Evolutionary conservation across 2,113 vertebrate genomes (phyloP).

Genomic region (Paraplagusia blochii): DNA sequence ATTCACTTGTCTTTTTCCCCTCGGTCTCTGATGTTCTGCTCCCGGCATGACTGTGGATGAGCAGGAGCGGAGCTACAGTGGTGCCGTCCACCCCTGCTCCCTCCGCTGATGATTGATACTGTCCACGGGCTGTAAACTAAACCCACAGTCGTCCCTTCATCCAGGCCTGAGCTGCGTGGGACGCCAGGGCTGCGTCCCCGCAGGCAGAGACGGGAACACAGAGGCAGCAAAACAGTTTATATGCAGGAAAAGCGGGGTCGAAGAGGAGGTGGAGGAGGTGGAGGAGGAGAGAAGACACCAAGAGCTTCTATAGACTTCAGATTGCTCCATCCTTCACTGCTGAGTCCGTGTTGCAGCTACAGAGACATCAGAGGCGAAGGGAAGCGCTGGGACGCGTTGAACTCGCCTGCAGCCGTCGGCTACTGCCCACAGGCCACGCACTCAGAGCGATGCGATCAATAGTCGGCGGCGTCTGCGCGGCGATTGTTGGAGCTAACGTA

Average conservation of each 20-base stretch:
- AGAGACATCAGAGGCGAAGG: neutral
- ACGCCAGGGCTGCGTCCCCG: conserved; percentile 10
- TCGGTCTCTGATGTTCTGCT: conserved; percentile 31
- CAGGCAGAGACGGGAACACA: conserved; percentile 3
- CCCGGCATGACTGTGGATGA: conserved; percentile 41
- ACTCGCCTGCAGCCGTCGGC: neutral
- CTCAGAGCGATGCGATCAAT: conserved; percentile 16
- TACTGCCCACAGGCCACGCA: neutral
- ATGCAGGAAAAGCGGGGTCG: neutral
- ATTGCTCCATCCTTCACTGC: conserved; percentile 28
- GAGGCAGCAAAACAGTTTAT: conserved; percentile 9
- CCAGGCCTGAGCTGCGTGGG: conserved; percentile 22
- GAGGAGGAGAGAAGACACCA: neutral
- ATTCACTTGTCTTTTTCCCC: conserved; percentile 16
- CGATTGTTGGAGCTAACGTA: conserved; percentile 11
- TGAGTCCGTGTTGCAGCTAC: conserved; percentile 13
- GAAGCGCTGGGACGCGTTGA: neutral
- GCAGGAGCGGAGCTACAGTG: conserved; percentile 15
- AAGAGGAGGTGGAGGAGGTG: neutral
- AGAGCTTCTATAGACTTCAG: conserved; percentile 7
- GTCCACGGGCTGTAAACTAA: conserved; percentile 10
- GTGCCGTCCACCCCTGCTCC: no score
- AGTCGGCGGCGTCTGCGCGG: neutral
- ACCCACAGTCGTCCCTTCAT: conserved; percentile 12
- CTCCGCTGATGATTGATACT: conserved; percentile 19